Conservation (phyloP, 2,797 vertebrate species). For the Ceryle rudis region DNA sequence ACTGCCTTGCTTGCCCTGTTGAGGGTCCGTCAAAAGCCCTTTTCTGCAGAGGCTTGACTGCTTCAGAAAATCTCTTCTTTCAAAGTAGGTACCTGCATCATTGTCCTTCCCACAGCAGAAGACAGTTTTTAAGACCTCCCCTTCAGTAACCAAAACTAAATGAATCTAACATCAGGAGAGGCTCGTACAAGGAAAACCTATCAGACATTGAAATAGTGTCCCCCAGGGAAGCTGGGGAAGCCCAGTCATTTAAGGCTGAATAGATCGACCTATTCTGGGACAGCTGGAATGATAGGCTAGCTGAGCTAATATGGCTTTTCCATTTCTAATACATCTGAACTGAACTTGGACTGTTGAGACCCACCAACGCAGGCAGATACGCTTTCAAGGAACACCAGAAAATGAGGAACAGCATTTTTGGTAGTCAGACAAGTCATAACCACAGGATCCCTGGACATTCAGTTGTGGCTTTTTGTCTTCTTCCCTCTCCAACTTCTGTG, state of each 20-base stretch:
- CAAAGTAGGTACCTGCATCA: background rate
- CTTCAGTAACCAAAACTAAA: background rate
- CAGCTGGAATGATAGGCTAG: background rate
- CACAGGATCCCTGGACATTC: slow-evolving; percentile 57
- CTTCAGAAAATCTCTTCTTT: background rate
- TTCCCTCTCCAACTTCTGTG: slow-evolving; percentile 48
- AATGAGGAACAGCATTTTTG: slow-evolving; percentile 44
- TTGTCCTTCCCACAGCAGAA: background rate
- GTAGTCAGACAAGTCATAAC: slow-evolving; percentile 52
- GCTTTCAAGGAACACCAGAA: slow-evolving; percentile 63
- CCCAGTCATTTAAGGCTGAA: background rate
- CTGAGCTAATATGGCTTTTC: slow-evolving; percentile 44
- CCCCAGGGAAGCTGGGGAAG: background rate
- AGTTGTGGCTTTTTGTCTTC: slow-evolving; percentile 59
- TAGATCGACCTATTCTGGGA: background rate
- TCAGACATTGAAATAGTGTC: background rate
- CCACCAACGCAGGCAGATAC: background rate
- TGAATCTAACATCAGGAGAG: slow-evolving; percentile 17
- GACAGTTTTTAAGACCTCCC: background rate
- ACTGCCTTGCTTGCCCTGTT: accelerated
- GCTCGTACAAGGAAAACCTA: background rate
- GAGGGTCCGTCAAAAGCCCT: background rate
- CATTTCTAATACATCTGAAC: slow-evolving; percentile 22
- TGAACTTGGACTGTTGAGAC: background rate
- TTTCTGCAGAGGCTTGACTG: background rate